Base-by-base conservation (phyloP, 2,888 invertebrate genomes). In the Drosophila emarginata region DNA sequence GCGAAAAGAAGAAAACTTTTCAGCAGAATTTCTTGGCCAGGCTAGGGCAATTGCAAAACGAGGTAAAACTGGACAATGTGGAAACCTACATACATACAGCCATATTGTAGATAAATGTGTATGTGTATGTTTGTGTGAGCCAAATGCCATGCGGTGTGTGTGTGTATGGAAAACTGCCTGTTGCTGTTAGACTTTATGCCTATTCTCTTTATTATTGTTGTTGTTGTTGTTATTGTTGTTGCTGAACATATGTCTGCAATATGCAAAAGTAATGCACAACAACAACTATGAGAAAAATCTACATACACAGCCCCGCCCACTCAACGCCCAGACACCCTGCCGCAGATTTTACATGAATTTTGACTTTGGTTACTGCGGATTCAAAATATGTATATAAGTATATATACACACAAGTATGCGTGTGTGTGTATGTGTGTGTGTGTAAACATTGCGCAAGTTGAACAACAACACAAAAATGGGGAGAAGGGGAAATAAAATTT, bases 181-280 rank as follows among this genome's bases (percentile, higher is more conserved):
- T 73, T 68, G 73, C 70, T 73, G 73, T 64, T 73, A 61, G 53
- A 15, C 32, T 32, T 15, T 4, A 45, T 45, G 45, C 45, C 53
- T 53, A 26, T 53, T 53, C 11, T 53, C 4, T 28, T 26, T 57
- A 21, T 72, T 58, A 21, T 50, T 59, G 63, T 61, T 37, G 12
- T 39, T 58, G 28, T 50, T 59, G 63, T 61, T 37, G 12, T 39
- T 28, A 37, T 36, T 67, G 40, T 50, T 62, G 53, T 21, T 71
- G 58, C 69, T 68, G 85, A 84, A 84, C 84, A 84, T 77, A 79
- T 84, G 84, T 84, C 85, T 87, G 84, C 84, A 84, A 84, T 87
- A 87, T 84, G 84, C 82, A 84, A 82, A 82, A 86, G 83, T 82
- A 83, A 83, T 82, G 86, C 86, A 85, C 73, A 85, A 80, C 77